phyloP scores from a whole-genome alignment of 2,113 vertebrate genomes.

The Rhodinocichla rosea region DNA sequence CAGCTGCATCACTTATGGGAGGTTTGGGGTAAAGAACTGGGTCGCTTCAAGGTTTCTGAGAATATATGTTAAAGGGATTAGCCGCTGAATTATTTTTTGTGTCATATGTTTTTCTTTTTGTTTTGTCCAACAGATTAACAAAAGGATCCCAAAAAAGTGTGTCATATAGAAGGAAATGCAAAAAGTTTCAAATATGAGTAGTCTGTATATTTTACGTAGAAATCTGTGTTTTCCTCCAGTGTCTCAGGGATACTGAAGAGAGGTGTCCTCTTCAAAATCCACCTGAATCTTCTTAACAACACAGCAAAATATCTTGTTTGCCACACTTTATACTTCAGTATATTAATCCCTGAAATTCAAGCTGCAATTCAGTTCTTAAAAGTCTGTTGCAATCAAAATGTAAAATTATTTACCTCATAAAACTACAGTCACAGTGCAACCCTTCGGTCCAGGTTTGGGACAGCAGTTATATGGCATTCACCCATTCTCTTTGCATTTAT shows the following conservation, averaged over 20 bases:
- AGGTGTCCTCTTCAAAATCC: not conserved
- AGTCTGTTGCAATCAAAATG: not conserved
- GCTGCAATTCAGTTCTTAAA: not conserved
- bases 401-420: not conserved
- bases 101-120: not conserved
- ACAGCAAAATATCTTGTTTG: not conserved
- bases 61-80: not conserved
- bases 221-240: not conserved
- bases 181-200: not conserved
- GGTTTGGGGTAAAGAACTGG: not conserved
- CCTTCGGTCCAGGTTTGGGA: not conserved
- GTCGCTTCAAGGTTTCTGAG: not conserved
- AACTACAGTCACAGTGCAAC: not conserved
- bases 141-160: accelerated
- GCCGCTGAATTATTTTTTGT: not conserved
- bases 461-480: not conserved
- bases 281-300: not conserved
- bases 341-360: not conserved
- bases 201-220: not conserved
- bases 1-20: not conserved
- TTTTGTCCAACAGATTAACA: not conserved
- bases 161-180: not conserved
- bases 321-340: not conserved
- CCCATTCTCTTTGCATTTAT: not conserved
- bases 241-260: not conserved